phyloP scores from a whole-genome alignment of 2,113 vertebrate species.

The Rhinolophus sinicus region DNA sequence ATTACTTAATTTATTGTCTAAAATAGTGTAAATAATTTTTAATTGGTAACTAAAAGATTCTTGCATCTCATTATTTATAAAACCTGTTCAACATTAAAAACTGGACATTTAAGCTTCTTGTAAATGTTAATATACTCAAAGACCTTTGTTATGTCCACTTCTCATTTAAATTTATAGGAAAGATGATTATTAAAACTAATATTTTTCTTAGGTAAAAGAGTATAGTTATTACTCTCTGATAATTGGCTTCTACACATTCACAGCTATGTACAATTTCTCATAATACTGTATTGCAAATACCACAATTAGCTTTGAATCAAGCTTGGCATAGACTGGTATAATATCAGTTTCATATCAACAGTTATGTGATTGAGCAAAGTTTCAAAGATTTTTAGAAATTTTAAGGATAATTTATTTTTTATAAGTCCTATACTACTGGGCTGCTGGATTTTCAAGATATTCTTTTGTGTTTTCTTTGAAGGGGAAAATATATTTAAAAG shows the following conservation, averaged over 20 bases:
- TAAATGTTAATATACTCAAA: slow-evolving; percentile 76
- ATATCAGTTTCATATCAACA: neutral
- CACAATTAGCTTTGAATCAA: neutral
- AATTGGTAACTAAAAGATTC: slow-evolving; percentile 63
- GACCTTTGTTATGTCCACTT: slow-evolving; percentile 71
- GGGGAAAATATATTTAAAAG: neutral
- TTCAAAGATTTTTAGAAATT: slow-evolving; percentile 7
- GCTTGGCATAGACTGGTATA: neutral
- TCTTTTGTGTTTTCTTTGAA: neutral
- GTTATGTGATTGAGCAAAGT: neutral
- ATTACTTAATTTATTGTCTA: slow-evolving; percentile 53
- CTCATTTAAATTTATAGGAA: slow-evolving; percentile 65
- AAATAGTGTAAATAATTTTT: slow-evolving; percentile 65
- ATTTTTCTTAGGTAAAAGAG: slow-evolving; percentile 72
- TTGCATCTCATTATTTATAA: slow-evolving; percentile 58
- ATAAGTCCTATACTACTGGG: neutral
- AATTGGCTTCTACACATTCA: slow-evolving; percentile 17
- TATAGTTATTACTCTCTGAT: slow-evolving; percentile 45
- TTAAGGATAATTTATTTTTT: neutral
- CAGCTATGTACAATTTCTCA: neutral
- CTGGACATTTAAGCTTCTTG: slow-evolving; percentile 71
- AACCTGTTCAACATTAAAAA: slow-evolving; percentile 69
- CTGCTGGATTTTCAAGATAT: neutral
- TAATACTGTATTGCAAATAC: neutral
- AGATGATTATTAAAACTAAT: slow-evolving; percentile 76